Evolutionary conservation across 2,113 vertebrate species (phyloP).

Genomic region (Zeus faber): DNA sequence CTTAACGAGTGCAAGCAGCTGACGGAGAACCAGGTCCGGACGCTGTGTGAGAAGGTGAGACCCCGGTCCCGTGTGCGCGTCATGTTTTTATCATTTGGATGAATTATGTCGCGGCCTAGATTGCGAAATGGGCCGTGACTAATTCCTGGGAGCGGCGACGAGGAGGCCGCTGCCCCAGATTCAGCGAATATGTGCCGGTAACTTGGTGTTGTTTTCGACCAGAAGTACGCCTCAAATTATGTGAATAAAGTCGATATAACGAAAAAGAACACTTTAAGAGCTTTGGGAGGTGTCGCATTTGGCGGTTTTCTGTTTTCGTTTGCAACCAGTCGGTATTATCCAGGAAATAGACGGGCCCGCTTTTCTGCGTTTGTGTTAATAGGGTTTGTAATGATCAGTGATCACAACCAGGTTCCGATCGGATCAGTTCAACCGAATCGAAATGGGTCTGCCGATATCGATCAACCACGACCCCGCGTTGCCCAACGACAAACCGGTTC

Average conservation of each 20-base stretch:
- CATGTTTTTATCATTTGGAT: not conserved
- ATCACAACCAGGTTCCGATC: no score
- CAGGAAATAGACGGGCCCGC: slow-evolving; percentile 30
- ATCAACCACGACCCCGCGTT: no score
- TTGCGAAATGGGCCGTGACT: slow-evolving; percentile 38
- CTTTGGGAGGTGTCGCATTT: no score
- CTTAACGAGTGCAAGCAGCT: slow-evolving; percentile 79
- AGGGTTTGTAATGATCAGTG: no score
- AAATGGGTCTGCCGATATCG: no score
- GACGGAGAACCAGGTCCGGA: slow-evolving; percentile 75
- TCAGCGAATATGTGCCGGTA: no score
- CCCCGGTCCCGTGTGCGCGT: not conserved
- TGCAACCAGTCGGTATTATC: not conserved
- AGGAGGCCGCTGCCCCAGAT: slow-evolving; percentile 1
- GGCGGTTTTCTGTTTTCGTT: not conserved
- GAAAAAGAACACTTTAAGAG: not conserved
- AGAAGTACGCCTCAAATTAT: no score
- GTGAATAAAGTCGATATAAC: no score
- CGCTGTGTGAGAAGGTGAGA: slow-evolving; percentile 76
- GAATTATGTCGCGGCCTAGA: slow-evolving; percentile 32
- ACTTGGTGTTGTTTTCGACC: no score
- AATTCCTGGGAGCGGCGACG: slow-evolving; percentile 33
- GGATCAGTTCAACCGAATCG: no score
- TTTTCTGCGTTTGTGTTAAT: slow-evolving; percentile 8
- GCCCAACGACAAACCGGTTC: no score